phyloP scores from a whole-genome alignment of 2,888 invertebrate species.

The Lithodes maja region DNA sequence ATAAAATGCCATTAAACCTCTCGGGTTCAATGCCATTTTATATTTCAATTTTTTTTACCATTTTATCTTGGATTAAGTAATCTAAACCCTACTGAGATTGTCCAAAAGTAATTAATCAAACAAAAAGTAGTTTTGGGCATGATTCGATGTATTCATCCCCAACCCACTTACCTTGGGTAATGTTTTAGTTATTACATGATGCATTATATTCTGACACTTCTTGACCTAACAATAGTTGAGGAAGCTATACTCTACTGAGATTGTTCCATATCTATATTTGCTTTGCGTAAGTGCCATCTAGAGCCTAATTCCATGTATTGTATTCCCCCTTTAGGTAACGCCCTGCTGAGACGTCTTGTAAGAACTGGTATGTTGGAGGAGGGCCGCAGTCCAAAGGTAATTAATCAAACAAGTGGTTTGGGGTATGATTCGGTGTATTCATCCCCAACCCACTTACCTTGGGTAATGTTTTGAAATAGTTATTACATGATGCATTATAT shows the following conservation, averaged over 20 bases:
- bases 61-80: not conserved
- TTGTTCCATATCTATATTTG: not conserved
- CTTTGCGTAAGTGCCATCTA: not conserved
- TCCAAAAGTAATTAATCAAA: too few species aligned
- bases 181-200: not conserved
- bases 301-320: not conserved
- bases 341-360: slow-evolving; percentile 96
- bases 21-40: not conserved
- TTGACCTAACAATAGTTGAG: slow-evolving; percentile 33
- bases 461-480: too few species aligned
- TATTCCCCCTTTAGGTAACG: slow-evolving; percentile 82
- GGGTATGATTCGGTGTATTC: too few species aligned
- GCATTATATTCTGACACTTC: slow-evolving; percentile 33
- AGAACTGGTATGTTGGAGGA: slow-evolving; percentile 98
- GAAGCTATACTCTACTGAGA: not conserved
- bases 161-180: too few species aligned
- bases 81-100: not conserved
- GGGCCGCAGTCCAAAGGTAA: slow-evolving; percentile 64
- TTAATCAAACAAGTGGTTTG: too few species aligned
- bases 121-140: too few species aligned
- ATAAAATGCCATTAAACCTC: not conserved
- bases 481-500: not conserved
- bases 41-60: too few species aligned
- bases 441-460: too few species aligned
- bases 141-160: too few species aligned